A percentile compares a stretch with the other conserved stretches of the same genome.
Conservation (phyloP, 2,113 vertebrate genomes). For the Astur gentilis region DNA sequence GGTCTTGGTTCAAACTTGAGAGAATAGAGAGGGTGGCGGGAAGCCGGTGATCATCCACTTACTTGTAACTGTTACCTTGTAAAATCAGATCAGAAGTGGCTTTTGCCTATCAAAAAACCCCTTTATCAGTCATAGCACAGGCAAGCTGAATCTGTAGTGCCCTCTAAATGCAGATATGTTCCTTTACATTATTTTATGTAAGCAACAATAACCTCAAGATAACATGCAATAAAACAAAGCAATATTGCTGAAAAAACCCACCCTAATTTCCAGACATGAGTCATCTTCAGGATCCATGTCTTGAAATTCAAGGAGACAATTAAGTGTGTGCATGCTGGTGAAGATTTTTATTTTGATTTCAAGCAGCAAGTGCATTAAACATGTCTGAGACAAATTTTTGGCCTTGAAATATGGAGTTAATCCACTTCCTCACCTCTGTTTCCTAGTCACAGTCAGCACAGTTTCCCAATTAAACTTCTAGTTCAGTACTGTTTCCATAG, state of each 20-base stretch:
- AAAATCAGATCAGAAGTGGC: background rate
- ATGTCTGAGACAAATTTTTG: background rate
- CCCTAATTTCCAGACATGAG: background rate
- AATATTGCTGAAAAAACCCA: background rate
- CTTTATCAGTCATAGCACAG: background rate
- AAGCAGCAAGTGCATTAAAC: background rate
- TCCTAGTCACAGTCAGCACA: background rate
- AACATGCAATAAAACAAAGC: background rate
- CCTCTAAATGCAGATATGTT: background rate
- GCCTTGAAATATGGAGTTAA: background rate
- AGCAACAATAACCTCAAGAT: background rate
- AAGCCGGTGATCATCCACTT: background rate
- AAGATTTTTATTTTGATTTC: background rate
- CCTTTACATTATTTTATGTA: background rate
- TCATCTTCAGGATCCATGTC: background rate
- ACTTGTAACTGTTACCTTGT: background rate
- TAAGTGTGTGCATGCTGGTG: background rate
- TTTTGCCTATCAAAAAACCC: background rate
- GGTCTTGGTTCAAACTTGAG: background rate
- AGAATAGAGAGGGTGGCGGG: background rate
- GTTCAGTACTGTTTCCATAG: background rate
- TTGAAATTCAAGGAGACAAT: background rate
- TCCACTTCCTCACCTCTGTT: background rate
- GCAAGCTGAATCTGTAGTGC: background rate
- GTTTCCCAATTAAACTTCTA: conserved; percentile 12